Conservation (phyloP, 2,113 vertebrate genomes). For the Thomomys bottae region DNA sequence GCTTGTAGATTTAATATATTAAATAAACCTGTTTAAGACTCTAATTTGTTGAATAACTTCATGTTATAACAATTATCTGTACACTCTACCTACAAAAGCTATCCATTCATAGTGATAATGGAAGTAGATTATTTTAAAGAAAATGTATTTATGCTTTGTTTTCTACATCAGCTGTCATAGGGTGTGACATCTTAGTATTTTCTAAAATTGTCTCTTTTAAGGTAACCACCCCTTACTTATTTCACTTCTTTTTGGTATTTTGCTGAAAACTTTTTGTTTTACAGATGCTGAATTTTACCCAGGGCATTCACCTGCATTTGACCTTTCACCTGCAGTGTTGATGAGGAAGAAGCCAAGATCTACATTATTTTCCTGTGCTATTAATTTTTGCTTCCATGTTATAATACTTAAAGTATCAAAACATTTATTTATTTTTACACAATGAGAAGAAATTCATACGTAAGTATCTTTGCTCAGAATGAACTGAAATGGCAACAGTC, state of each 20-base stretch:
- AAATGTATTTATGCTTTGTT: not conserved
- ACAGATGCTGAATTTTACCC: not conserved
- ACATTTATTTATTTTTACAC: not conserved
- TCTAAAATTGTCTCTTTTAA: not conserved
- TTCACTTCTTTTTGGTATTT: too few species aligned
- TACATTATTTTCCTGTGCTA: not conserved
- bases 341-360: not conserved
- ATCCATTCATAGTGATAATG: not conserved
- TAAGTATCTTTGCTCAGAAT: not conserved
- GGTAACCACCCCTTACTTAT: too few species aligned
- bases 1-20: not conserved
- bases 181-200: not conserved
- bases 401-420: not conserved
- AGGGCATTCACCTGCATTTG: not conserved
- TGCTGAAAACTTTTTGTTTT: not conserved
- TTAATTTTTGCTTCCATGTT: not conserved
- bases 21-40: not conserved
- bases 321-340: fast-evolving
- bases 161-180: not conserved
- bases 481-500: not conserved
- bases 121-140: not conserved
- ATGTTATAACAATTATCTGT: not conserved
- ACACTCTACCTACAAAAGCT: not conserved
- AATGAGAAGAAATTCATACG: not conserved
- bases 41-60: not conserved